Percentiles rank a stretch among this genome's conserved stretches.
Conservation (phyloP, 2,797 vertebrate species). For the Aeoliscus strigatus region DNA sequence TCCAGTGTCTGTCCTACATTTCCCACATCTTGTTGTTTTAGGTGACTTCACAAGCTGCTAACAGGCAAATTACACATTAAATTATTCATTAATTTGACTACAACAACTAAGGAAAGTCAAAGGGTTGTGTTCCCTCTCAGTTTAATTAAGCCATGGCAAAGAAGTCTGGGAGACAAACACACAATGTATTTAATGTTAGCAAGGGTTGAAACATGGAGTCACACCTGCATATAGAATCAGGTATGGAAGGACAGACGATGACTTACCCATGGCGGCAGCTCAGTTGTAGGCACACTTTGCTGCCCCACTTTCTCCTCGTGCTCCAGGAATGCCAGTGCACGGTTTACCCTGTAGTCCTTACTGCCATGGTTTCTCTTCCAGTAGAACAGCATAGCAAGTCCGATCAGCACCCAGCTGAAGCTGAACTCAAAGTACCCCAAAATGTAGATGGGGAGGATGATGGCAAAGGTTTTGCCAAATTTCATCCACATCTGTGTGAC, state of each 20-base stretch:
- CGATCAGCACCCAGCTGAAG: conserved; percentile 94
- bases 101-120: too few species aligned
- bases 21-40: too few species aligned
- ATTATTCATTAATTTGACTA: too few species aligned
- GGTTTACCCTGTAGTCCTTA: conserved; percentile 75
- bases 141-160: too few species aligned
- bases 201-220: too few species aligned
- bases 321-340: conserved; percentile 84
- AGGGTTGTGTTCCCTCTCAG: too few species aligned
- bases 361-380: conserved; percentile 75
- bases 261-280: conserved; percentile 93
- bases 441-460: conserved; percentile 88
- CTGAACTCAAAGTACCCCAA: conserved; percentile 93
- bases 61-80: too few species aligned
- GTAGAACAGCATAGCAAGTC: conserved; percentile 82
- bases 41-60: too few species aligned
- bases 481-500: conserved; percentile 82
- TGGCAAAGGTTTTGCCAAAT: conserved; percentile 86
- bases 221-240: too few species aligned
- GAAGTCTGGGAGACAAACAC: too few species aligned
- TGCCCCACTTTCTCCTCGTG: conserved; percentile 78
- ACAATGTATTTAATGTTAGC: too few species aligned
- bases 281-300: conserved; percentile 73
- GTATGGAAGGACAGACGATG: background rate
- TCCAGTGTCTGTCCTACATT: too few species aligned